Evolutionary conservation across 2,797 vertebrate genomes (phyloP), one percentile per base, ranked within the genome.

Genomic region (Spinibarbus caldwelli): DNA sequence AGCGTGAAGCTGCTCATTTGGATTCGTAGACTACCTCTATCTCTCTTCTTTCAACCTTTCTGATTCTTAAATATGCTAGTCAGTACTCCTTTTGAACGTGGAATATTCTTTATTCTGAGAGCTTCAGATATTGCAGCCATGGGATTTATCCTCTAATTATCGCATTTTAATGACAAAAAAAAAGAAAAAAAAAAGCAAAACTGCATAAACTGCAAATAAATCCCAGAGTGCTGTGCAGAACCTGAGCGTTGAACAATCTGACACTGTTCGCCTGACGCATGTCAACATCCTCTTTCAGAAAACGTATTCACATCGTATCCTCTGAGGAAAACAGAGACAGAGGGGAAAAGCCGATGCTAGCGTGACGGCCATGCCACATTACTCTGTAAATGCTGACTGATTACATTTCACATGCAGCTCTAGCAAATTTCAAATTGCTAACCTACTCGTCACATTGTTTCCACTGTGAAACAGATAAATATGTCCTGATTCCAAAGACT

Each of bases 341-440:
- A 79, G 54, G 76, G 84, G 73, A 49, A 72, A 88, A 83, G 87
- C 76, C 45, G 57, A 80, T 80, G 87, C 71, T 89, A 80, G 82
- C 87, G 83, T 91, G 91, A 93, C 92, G 92, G 89, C 78, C 78
- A 59, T 85, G 87, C 84, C 88, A 89, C 89, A 90, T 92, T 90
- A 90, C 89, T 81, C 59, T 85, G 90, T 93, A 93, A 93, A 92
- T 90, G 89, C 91, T 92, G 93, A 93, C 88, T 92, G 92, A 93
- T 93, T 93, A 87, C 84, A 90, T 93, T 94, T 90, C 92, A 91
- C 91, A 88, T 93, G 91, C 91, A 88, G 88, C 89, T 83, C 86
- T 85, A 73, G 90, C 88, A 89, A 90, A 90, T 88, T 88, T 78
- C 83, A 93, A 91, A 92, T 92, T 92, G 90, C 92, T 91, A 91